Conservation (phyloP, 2,113 vertebrate species). For the Astur gentilis region DNA sequence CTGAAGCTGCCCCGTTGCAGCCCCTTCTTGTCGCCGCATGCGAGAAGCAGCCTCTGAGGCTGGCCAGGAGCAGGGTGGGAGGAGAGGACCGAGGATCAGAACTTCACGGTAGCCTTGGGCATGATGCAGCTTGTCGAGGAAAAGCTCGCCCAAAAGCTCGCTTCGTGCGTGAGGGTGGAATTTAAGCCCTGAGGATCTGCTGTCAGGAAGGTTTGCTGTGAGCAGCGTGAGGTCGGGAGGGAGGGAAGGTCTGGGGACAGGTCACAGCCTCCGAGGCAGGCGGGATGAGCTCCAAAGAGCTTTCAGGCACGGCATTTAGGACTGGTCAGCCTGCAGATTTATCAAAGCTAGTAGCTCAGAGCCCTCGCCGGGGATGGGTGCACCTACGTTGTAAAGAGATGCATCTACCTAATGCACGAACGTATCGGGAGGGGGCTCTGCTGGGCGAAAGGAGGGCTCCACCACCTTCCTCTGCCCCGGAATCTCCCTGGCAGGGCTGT, state of each 20-base stretch:
- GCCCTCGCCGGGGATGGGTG: background rate
- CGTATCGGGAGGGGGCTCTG: background rate
- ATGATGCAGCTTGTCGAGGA: rapidly evolving
- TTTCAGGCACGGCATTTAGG: background rate
- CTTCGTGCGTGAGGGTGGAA: background rate
- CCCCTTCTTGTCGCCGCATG: rapidly evolving
- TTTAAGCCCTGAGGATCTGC: background rate
- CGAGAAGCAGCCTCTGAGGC: background rate
- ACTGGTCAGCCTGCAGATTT: background rate
- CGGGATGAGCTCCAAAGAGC: background rate
- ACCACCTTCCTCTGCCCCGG: rapidly evolving
- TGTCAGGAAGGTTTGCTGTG: background rate
- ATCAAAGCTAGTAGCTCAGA: rapidly evolving
- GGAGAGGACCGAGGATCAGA: background rate
- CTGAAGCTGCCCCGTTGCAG: background rate
- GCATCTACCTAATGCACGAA: background rate
- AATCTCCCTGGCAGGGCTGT: background rate
- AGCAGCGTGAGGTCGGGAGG: background rate
- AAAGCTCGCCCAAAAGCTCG: background rate
- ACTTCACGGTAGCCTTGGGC: background rate
- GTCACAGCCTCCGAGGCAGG: background rate
- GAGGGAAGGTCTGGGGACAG: background rate
- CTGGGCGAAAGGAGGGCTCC: background rate
- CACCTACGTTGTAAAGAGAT: rapidly evolving
- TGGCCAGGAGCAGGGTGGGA: background rate